Evolutionary conservation across 2,888 invertebrate genomes (phyloP).

Genomic region (Orchestes rusci): DNA sequence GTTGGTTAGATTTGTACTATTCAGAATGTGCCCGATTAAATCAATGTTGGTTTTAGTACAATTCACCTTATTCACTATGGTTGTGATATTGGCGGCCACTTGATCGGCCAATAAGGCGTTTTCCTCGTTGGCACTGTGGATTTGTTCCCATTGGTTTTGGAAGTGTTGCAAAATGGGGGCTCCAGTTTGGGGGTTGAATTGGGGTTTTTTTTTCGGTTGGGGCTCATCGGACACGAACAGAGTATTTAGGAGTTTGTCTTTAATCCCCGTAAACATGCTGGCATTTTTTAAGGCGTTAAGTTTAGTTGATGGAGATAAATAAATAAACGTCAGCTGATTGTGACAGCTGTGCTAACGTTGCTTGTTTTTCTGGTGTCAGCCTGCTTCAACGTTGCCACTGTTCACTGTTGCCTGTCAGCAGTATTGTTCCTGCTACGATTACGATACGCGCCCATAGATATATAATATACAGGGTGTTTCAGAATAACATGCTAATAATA

Average conservation of each 20-base stretch:
- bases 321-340: constrained; percentile 13
- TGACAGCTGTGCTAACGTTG: too few relatives aligned
- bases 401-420: too few relatives aligned
- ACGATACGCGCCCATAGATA: too few relatives aligned
- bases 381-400: too few relatives aligned
- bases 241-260: constrained; percentile 31
- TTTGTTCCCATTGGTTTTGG: constrained; percentile 63
- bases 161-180: constrained; percentile 62
- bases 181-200: constrained; percentile 55
- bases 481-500: too few relatives aligned
- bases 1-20: constrained; percentile 36
- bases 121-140: constrained; percentile 61
- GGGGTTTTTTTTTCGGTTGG: neutral
- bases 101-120: constrained; percentile 58
- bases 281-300: constrained; percentile 5
- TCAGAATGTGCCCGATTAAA: constrained; percentile 35
- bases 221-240: constrained; percentile 28
- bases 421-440: too few relatives aligned
- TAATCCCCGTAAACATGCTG: constrained; percentile 33
- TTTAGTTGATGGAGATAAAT: constrained; percentile 1
- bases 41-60: constrained; percentile 35
- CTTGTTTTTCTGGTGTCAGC: too few relatives aligned
- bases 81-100: constrained; percentile 46
- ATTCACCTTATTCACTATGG: constrained; percentile 35
- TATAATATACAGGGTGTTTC: too few relatives aligned